These are phyloP conservation scores for Thalpophila matura DNA, from an alignment of 2,888 invertebrate genomes.

Conservation along the genomic window DNA sequence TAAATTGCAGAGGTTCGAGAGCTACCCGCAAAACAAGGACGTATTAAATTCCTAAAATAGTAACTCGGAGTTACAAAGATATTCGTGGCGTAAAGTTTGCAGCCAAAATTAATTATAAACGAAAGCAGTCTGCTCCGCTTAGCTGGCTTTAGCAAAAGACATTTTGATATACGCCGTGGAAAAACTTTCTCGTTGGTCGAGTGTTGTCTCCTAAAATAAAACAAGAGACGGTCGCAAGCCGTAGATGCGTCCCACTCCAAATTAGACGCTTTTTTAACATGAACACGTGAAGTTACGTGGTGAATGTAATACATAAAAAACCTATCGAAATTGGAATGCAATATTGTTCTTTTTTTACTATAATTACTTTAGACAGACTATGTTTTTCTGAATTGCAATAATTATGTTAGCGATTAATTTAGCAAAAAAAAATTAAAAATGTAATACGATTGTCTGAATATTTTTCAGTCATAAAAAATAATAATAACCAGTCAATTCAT, in stretches of 20 bases:
- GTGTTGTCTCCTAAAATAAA: conserved; percentile 64
- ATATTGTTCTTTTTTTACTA: not conserved
- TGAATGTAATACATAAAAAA: conserved; percentile 11
- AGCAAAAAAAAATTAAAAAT: no score
- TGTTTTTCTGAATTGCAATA: no score
- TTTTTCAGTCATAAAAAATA: not conserved
- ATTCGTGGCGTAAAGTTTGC: conserved; percentile 67
- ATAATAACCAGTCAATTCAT: conserved; percentile 5
- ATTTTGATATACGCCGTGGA: conserved; percentile 71
- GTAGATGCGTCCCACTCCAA: conserved; percentile 44
- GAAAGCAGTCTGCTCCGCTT: conserved; percentile 65
- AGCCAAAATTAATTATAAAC: conserved; percentile 72
- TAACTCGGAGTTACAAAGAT: conserved; percentile 65
- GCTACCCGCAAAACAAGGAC: conserved; percentile 59
- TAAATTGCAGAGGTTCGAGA: conserved; percentile 47
- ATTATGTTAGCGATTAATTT: no score
- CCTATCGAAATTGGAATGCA: conserved; percentile 11
- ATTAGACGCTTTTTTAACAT: conserved; percentile 47
- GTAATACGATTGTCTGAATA: no score
- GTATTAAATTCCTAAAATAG: conserved; percentile 68
- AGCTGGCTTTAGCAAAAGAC: conserved; percentile 71
- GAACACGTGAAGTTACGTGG: conserved; percentile 24
- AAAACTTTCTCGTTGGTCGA: conserved; percentile 64
- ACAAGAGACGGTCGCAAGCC: conserved; percentile 50
- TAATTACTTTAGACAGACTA: not conserved